Evolutionary conservation across 2,797 vertebrate species (phyloP).

Genomic region (Girardinus metallicus): DNA sequence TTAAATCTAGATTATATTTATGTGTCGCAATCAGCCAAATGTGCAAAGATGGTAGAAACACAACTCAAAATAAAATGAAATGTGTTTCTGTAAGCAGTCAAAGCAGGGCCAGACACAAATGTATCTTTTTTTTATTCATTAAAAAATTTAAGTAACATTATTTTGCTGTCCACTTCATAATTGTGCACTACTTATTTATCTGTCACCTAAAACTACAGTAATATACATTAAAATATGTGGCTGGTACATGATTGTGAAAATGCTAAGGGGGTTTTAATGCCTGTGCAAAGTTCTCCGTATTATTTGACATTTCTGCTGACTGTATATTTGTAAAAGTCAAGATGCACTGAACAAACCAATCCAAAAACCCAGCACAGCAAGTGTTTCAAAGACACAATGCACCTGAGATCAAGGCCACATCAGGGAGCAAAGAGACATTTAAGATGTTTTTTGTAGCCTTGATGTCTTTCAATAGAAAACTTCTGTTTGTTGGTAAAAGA

Average conservation of each 20-base stretch:
- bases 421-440: not conserved
- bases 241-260: not conserved
- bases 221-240: not conserved
- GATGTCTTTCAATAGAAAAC: conserved; percentile 1
- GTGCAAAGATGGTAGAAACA: not conserved
- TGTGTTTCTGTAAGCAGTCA: not conserved
- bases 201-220: not conserved
- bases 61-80: not conserved
- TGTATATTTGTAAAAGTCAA: not conserved
- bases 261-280: not conserved
- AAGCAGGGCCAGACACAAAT: not conserved
- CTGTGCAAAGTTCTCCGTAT: not conserved
- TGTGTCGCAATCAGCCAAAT: not conserved
- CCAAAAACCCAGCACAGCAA: not conserved
- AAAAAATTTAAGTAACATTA: too few relatives aligned
- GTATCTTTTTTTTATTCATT: not conserved
- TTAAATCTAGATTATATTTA: not conserved
- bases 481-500: not conserved
- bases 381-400: not conserved
- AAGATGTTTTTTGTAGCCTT: conserved; percentile 4
- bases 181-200: not conserved
- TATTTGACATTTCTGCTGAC: not conserved
- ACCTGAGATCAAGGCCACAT: not conserved
- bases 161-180: not conserved
- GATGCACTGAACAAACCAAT: not conserved